Evolutionary conservation across 2,113 vertebrate species (phyloP).

Genomic region (Uropsilus gracilis): DNA sequence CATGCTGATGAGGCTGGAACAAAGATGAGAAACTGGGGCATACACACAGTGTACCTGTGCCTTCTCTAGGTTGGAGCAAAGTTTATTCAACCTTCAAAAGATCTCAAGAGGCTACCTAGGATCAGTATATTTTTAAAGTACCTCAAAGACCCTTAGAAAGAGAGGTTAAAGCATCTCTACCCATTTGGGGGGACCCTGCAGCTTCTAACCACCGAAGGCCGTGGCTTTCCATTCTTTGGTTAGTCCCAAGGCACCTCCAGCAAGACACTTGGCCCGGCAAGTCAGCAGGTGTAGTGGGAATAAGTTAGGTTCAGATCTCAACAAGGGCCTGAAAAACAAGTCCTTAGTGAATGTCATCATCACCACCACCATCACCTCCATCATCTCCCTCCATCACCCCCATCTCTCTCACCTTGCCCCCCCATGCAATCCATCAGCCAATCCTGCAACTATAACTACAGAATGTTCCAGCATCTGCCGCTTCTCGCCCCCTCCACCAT

Average conservation of each 20-base stretch:
- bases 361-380: background rate
- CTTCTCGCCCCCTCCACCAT: no score
- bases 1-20: background rate
- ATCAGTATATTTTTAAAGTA: background rate
- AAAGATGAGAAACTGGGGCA: background rate
- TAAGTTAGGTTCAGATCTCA: background rate
- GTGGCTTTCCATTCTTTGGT: background rate
- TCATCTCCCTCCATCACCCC: background rate
- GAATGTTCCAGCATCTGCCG: background rate
- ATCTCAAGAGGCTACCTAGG: background rate
- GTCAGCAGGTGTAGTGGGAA: background rate
- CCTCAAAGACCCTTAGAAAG: background rate
- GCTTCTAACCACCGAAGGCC: background rate
- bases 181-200: background rate
- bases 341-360: background rate
- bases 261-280: background rate
- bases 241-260: background rate
- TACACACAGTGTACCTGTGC: background rate
- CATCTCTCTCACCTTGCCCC: background rate
- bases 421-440: background rate
- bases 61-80: background rate
- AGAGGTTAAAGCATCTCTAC: no score
- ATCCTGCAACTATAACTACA: no score
- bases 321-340: background rate
- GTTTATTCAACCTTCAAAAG: background rate